Percentiles rank a stretch among this genome's conserved stretches.
Conservation (phyloP, 2,113 vertebrate genomes). For the Anarrhichthys ocellatus region DNA sequence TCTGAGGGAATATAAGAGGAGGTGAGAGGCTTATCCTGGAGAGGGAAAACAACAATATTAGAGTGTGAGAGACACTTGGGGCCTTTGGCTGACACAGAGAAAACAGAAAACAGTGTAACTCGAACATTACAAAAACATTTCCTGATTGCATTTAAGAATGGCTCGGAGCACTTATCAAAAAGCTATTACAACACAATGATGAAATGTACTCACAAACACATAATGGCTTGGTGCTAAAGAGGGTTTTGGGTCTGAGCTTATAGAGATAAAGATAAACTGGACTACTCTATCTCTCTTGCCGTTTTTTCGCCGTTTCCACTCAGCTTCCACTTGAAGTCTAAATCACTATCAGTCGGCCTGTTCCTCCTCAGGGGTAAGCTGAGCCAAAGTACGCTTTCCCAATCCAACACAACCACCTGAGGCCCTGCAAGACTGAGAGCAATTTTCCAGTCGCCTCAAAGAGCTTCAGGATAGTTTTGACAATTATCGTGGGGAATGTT, state of each 20-base stretch:
- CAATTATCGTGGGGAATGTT: conserved; percentile 25
- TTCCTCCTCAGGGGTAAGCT: conserved; percentile 37
- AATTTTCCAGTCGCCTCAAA: conserved; percentile 40
- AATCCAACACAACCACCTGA: conserved; percentile 58
- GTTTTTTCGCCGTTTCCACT: conserved; percentile 29
- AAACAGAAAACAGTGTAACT: conserved; percentile 31
- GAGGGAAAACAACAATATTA: conserved; percentile 22
- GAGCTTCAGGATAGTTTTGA: conserved; percentile 20
- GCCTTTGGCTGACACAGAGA: conserved; percentile 24
- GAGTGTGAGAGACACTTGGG: conserved; percentile 20
- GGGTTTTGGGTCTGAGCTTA: conserved; percentile 2
- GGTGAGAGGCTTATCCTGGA: conserved; percentile 25
- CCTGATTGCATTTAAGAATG: conserved; percentile 40
- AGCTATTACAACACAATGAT: conserved; percentile 35
- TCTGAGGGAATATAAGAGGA: conserved; percentile 82
- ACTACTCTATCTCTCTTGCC: background rate
- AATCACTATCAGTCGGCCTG: conserved; percentile 47
- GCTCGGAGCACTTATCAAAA: conserved; percentile 44
- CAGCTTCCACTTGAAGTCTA: conserved; percentile 41
- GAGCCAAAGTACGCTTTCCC: conserved; percentile 62
- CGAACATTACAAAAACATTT: conserved; percentile 47
- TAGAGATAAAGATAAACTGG: background rate
- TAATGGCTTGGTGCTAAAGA: conserved; percentile 16
- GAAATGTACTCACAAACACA: conserved; percentile 38
- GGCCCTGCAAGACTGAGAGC: conserved; percentile 46